Base-by-base conservation (phyloP, 2,113 vertebrate species). In the Notechis scutatus region DNA sequence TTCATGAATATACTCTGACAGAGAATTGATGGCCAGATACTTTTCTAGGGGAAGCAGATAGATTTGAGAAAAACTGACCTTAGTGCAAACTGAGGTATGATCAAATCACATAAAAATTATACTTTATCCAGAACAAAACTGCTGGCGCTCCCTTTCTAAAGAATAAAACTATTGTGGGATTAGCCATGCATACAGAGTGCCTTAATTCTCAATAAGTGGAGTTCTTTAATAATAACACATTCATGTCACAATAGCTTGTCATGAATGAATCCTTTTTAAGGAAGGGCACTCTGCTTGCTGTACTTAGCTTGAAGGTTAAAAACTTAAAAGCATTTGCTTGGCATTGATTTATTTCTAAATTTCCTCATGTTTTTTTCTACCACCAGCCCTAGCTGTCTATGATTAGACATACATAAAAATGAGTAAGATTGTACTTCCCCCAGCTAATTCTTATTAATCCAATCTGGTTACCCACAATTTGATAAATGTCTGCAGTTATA, bases 321-420 rank as follows among this genome's bases (percentile, higher is more conserved):
- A 94, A 74, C 42, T 57, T 26, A 92, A 52, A 3, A 55, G 89
- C 55, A 42, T 92, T 95, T 93, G 50, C 29, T 87, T 92, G 92
- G 34, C 55, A 24, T 59, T 54, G 59, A 92, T 12, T 69, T 87
- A 88, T 92, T 95, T 93, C 50, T 88, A 3, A 86, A 52, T 42
- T 86, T 94, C 45, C 26, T 50, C 74, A 89, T 92, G 87, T 90
- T 34, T 0, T 64, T 52, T 91, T 64, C 88, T 90, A 90, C 1
- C 91, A 93, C 15, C 88, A 88, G 47, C 90, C 85, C 64, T 90
- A 85, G 85, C 89, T 57, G 69, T 74, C 57, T 91, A 26, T 85
- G 57, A 93, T 69, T 94, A 85, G 92, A 91, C 23, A 92, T 91
- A 23, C 0, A 39, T 91, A 94, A 94, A 91, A 93, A 81, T 90